These are phyloP conservation scores for Sisor rabdophorus DNA, from an alignment of 2,113 vertebrate genomes.

Conservation along the genomic window DNA sequence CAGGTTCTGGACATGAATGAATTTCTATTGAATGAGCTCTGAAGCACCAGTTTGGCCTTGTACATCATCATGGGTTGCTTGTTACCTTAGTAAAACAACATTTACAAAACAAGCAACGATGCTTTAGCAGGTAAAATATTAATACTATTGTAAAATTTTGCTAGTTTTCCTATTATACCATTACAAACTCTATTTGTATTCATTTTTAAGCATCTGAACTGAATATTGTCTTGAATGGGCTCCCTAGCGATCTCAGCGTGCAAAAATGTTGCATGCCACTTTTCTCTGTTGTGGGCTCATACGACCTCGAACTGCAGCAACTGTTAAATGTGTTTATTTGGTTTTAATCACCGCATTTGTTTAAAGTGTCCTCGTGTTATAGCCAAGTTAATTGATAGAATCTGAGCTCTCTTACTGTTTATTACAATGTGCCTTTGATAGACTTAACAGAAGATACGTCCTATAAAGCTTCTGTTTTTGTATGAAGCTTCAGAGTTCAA, in stretches of 20 bases:
- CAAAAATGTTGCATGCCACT: constrained; percentile 5
- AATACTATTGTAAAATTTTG: too few species aligned
- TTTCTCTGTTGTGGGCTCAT: constrained; percentile 20
- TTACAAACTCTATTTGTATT: too few species aligned
- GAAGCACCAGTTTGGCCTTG: neutral
- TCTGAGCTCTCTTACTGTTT: constrained; percentile 27
- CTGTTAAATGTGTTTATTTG: constrained; percentile 50
- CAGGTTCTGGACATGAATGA: constrained; percentile 9
- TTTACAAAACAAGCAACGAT: too few species aligned
- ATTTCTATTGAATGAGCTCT: neutral
- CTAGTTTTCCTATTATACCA: too few species aligned
- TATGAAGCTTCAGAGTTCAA: neutral
- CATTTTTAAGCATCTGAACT: too few species aligned
- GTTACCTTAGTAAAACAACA: neutral
- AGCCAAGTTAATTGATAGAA: constrained; percentile 41
- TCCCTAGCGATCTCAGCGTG: neutral
- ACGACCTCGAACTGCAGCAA: constrained; percentile 8
- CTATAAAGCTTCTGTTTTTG: constrained; percentile 17
- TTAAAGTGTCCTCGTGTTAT: constrained; percentile 35
- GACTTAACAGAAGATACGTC: constrained; percentile 2
- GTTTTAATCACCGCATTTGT: constrained; percentile 52
- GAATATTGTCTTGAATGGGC: too few species aligned
- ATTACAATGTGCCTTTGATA: constrained; percentile 36
- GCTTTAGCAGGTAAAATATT: too few species aligned
- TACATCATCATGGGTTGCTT: neutral